Conservation (phyloP, 2,888 invertebrate species). For the Tholera decimalis region DNA sequence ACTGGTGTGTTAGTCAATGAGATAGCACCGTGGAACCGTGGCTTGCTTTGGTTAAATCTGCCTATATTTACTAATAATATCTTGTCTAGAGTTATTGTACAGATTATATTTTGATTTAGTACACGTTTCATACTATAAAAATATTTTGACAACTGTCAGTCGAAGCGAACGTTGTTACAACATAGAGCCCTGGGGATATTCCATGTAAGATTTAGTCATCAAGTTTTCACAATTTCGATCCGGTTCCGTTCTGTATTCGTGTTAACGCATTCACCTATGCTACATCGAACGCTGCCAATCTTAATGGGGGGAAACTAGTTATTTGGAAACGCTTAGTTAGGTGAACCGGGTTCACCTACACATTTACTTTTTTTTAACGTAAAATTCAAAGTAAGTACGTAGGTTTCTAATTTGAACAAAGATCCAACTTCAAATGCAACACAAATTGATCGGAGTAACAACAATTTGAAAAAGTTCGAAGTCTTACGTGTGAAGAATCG, state of each 20-base stretch:
- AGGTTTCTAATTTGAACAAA: neutral
- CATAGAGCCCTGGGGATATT: constrained; percentile 46
- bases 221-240: constrained; percentile 55
- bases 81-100: constrained; percentile 75
- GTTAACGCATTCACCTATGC: constrained; percentile 49
- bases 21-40: constrained; percentile 75
- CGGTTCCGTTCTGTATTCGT: constrained; percentile 58
- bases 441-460: constrained; percentile 11
- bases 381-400: neutral
- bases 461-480: constrained; percentile 12
- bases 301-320: constrained; percentile 16
- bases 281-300: constrained; percentile 16
- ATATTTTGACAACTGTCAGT: constrained; percentile 76
- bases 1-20: constrained; percentile 70
- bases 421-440: neutral
- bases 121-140: constrained; percentile 77
- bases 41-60: constrained; percentile 78
- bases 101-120: constrained; percentile 80
- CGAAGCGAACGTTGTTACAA: constrained; percentile 48
- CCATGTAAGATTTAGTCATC: constrained; percentile 53
- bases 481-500: constrained; percentile 22
- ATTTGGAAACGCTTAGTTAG: constrained; percentile 9
- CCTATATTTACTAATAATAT: constrained; percentile 83
- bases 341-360: neutral
- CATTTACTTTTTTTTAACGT: neutral